Evolutionary conservation across 2,113 vertebrate genomes (phyloP).

Genomic region (Rattus rattus): DNA sequence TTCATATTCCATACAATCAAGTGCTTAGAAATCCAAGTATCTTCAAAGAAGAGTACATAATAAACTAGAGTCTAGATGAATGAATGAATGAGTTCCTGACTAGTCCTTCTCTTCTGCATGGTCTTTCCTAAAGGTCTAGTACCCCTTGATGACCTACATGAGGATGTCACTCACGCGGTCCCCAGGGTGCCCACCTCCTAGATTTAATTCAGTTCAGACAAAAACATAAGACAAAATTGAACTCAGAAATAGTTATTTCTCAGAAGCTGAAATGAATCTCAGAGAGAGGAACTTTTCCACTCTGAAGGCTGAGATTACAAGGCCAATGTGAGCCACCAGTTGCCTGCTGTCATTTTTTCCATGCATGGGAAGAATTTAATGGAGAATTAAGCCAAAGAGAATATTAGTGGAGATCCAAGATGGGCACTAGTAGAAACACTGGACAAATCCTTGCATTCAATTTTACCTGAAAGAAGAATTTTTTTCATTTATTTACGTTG

Average conservation of each 20-base stretch:
- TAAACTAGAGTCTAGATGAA: neutral
- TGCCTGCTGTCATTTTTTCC: neutral
- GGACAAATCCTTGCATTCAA: neutral
- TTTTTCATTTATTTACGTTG: neutral
- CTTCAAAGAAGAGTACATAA: neutral
- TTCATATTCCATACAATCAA: neutral
- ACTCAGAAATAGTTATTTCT: neutral
- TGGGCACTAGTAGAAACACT: neutral
- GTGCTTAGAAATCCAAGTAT: neutral
- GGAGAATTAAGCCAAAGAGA: constrained; percentile 28
- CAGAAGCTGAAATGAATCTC: neutral
- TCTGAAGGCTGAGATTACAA: neutral
- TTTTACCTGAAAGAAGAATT: constrained; percentile 15
- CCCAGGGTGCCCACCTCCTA: neutral
- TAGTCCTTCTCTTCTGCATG: neutral
- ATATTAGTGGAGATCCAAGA: constrained; percentile 27
- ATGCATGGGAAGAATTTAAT: neutral
- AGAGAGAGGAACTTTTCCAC: neutral
- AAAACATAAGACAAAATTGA: neutral
- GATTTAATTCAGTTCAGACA: neutral
- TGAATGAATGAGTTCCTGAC: neutral
- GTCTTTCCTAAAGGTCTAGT: neutral
- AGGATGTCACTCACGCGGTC: neutral
- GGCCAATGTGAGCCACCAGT: neutral
- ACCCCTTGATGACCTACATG: rapidly evolving